Conservation (phyloP, 2,797 vertebrate species). For the Coracias cyanogaster region DNA sequence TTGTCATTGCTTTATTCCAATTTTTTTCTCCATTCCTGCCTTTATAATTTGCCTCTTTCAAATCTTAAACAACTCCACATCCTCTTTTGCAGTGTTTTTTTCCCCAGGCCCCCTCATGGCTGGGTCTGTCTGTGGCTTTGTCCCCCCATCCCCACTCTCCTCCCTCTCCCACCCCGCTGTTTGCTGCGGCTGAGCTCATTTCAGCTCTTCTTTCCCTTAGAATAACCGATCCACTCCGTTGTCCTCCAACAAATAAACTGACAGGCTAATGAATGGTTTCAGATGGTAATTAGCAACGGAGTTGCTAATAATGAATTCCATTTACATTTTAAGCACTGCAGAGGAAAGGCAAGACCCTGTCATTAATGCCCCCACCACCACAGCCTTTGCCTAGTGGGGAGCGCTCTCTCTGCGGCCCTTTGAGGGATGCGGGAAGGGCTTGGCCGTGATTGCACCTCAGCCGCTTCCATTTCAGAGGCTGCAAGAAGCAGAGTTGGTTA, state of each 20-base stretch:
- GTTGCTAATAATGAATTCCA: conserved; percentile 79
- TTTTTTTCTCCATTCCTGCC: not conserved
- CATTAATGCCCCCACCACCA: not conserved
- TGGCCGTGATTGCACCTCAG: not conserved
- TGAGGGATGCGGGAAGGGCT: not conserved
- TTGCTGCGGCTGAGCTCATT: not conserved
- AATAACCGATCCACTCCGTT: conserved; percentile 55
- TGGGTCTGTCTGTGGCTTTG: not conserved
- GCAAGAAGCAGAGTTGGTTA: conserved; percentile 14
- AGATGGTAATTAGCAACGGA: conserved; percentile 79
- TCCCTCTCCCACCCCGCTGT: not conserved
- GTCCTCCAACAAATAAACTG: conserved; percentile 72
- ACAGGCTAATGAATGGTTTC: conserved; percentile 81
- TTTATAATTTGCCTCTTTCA: not conserved
- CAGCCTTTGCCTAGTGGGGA: not conserved
- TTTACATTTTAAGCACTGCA: conserved; percentile 81
- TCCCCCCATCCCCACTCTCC: not conserved
- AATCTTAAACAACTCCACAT: not conserved
- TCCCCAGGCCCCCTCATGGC: accelerated
- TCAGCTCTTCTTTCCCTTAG: not conserved
- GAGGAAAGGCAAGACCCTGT: conserved; percentile 24
- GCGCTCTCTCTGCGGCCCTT: not conserved
- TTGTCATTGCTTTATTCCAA: not conserved
- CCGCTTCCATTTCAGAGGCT: conserved; percentile 2
- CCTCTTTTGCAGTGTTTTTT: not conserved